Evolutionary conservation across 1,140 invertebrate genomes (phyloP), one percentile per base, ranked within the genome.

Genomic region (Pectinophora gossypiella): DNA sequence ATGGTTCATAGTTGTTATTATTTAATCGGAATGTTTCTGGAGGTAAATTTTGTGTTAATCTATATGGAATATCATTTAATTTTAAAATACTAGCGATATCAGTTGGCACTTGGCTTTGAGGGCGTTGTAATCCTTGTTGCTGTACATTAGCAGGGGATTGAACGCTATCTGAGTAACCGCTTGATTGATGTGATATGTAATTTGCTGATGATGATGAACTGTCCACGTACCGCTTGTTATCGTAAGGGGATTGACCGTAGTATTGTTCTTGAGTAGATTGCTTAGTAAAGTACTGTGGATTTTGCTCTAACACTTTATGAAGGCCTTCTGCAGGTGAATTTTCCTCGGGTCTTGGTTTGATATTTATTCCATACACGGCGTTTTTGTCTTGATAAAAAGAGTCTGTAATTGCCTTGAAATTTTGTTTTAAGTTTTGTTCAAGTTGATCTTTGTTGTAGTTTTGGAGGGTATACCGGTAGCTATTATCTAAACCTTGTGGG

Each of bases 371-470:
- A 54, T 81, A 82, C 13, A 76, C 48, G 12, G 64, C 49, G 46
- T 83, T 80, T 76, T 79, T 87, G 49, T 87, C 78, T 64, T 81
- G 80, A 49, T 82, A 84, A 59, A 72, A 85, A 2, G 72, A 48
- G 61, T 85, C 80, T 45, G 65, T 68, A 20, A 72, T 21, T 5
- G 71, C 67, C 45, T 64, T 65, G 19, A 70, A 69, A 48, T 66
- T 72, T 49, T 81, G 75, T 53, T 72, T 78, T 19, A 72, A 27
- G 45, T 68, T 74, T 58, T 72, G 70, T 52, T 84, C 72, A 19
- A 56, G 18, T 32, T 68, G 65, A n/a, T 80, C 78, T 66, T 76
- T 79, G 21, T 59, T 61, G 19, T 66, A 68, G 32, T 60, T 72
- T 42, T 48, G 44, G 43, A 72, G 13, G 50, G 46, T 64, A 45